Base-by-base conservation (phyloP, 2,797 vertebrate genomes). In the Tinamus major region DNA sequence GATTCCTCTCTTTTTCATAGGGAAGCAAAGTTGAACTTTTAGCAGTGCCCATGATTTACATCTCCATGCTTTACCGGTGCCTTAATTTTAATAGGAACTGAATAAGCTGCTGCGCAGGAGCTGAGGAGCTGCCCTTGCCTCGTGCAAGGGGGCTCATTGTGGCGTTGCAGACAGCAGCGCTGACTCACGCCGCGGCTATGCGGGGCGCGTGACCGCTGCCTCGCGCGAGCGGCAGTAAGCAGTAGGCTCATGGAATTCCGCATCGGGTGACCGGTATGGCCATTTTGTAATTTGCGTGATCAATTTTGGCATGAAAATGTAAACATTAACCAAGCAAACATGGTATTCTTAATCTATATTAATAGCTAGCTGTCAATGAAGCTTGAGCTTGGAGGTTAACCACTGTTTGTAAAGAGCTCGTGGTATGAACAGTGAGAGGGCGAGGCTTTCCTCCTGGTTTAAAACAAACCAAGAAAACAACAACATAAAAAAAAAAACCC, bases 121-220 rank as follows among this genome's bases (percentile, higher is more conserved):
- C 75, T 75, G 49, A 79, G 61, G 67, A 76, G 83, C 78, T 90
- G 59, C 61, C 74, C 55, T 42, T 62, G 63, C 62, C 70, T 81
- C 75, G 53, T 10, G 62, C 79, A 92, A 94, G 81, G 65, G 88
- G 94, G 69, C 59, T 78, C 84, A 79, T 63, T 94, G 83, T 94
- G 81, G 74, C 26, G 3, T 59, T 72, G 26, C 59, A 83, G 92
- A 87, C 64, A 71, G 88, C 71, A 86, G 75, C 58, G 11, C 13
- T 63, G 74, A 55, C 26, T 92, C 62, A 29, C 33, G 5, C 17
- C 11, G 77, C 41, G 55, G 14, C n/a, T 44, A 63, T n/a, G 55
- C 13, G 85, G 49, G 62, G 77, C 31, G 53, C 75, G 62, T 62
- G 64, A 63, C 77, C 91, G 53, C 69, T 87, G 6, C 62, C 85